Percentiles rank a stretch among this genome's conserved stretches.
Evolutionary conservation across 2,888 invertebrate species (phyloP).

Genomic region (Anaspis maculata): DNA sequence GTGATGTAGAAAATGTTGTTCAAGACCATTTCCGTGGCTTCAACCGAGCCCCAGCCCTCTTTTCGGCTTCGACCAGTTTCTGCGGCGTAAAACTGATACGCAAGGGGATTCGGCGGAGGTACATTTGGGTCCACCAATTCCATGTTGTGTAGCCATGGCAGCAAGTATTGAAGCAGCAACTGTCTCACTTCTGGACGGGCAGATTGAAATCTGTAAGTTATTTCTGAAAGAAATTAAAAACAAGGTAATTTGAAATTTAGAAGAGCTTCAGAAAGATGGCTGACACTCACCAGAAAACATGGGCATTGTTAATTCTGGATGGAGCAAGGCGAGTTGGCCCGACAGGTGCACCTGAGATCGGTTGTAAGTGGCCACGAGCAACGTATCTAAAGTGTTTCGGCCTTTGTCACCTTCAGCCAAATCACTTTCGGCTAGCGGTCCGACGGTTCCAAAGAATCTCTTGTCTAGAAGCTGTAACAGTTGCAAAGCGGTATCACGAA

Average conservation of each 20-base stretch:
- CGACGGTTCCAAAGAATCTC: slow-evolving; percentile 83
- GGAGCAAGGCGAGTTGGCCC: slow-evolving; percentile 84
- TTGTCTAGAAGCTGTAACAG: slow-evolving; percentile 89
- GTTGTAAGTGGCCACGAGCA: slow-evolving; percentile 81
- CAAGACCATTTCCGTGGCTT: slow-evolving; percentile 99
- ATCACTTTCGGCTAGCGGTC: slow-evolving; percentile 65
- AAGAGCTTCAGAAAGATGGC: slow-evolving; percentile 8
- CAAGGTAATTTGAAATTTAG: not conserved
- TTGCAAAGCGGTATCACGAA: slow-evolving; percentile 92
- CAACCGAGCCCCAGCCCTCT: slow-evolving; percentile 96
- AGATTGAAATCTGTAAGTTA: slow-evolving; percentile 93
- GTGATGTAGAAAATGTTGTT: slow-evolving; percentile 98
- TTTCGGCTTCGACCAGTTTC: slow-evolving; percentile 59
- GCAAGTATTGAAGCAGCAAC: slow-evolving; percentile 79
- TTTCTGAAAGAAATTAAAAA: slow-evolving; percentile 57
- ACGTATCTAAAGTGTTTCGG: slow-evolving; percentile 73
- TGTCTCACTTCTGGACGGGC: slow-evolving; percentile 90
- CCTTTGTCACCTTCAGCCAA: slow-evolving; percentile 51
- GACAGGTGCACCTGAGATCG: slow-evolving; percentile 89
- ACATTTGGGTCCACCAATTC: slow-evolving; percentile 95
- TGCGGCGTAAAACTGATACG: slow-evolving; percentile 61
- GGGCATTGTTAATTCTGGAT: slow-evolving; percentile 97
- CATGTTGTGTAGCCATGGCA: slow-evolving; percentile 98
- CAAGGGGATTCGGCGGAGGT: slow-evolving; percentile 79
- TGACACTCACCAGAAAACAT: slow-evolving; percentile 85